phyloP scores from a whole-genome alignment of 2,888 invertebrate genomes.

The Drosophila quinaria region DNA sequence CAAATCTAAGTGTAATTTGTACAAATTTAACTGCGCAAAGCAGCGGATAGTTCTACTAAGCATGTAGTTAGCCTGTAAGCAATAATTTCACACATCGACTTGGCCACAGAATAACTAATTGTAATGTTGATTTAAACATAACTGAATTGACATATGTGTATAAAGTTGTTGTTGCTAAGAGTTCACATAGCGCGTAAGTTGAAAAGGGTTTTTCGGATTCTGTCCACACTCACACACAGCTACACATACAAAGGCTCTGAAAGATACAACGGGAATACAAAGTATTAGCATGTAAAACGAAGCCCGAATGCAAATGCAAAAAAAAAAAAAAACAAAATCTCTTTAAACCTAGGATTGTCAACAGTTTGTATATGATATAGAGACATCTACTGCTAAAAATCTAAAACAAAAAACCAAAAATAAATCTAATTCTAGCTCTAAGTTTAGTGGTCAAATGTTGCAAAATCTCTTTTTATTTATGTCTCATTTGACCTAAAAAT shows the following conservation, averaged over 20 bases:
- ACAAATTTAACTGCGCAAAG: conserved; percentile 46
- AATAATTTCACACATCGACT: conserved; percentile 53
- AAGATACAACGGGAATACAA: conserved; percentile 77
- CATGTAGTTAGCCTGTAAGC: conserved; percentile 54
- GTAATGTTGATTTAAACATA: conserved; percentile 23
- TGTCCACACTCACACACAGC: conserved; percentile 20
- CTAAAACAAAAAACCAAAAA: conserved; percentile 3
- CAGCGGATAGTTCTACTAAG: conserved; percentile 33
- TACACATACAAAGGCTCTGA: conserved; percentile 24
- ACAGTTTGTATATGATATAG: conserved; percentile 45
- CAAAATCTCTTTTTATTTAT: conserved; percentile 18
- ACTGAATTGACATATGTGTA: conserved; percentile 58
- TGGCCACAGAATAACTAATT: conserved; percentile 21
- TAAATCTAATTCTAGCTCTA: conserved; percentile 40
- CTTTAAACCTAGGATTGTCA: conserved; percentile 25
- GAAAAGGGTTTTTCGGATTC: conserved; percentile 42
- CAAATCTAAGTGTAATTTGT: conserved; percentile 45
- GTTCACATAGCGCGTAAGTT: conserved; percentile 52
- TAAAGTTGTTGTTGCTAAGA: conserved; percentile 79
- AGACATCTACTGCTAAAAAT: conserved; percentile 11
- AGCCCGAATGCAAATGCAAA: conserved; percentile 11
- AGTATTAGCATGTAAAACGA: conserved; percentile 78
- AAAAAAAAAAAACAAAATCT: background rate
- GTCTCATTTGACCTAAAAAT: conserved; percentile 58
- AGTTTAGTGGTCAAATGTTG: conserved; percentile 37